A percentile compares a stretch with the other conserved stretches of the same genome.
These are phyloP conservation scores for Gambelia wislizenii DNA, from an alignment of 2,797 vertebrate genomes.

Conservation along the genomic window DNA sequence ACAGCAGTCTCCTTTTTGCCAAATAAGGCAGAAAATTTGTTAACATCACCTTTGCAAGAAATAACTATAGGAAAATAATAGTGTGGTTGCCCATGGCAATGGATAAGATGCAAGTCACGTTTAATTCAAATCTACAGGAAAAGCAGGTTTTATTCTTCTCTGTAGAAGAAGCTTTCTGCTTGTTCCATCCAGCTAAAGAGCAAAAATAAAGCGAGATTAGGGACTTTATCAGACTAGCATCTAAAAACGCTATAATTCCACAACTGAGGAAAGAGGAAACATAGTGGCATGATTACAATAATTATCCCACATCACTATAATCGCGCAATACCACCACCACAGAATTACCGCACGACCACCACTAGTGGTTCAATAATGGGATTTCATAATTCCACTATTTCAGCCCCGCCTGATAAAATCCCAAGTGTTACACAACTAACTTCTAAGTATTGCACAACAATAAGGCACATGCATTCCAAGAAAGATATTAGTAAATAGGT, in stretches of 20 bases:
- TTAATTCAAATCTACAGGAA: neutral
- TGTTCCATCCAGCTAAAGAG: neutral
- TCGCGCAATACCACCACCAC: no score
- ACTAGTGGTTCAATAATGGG: no score
- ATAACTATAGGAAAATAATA: neutral
- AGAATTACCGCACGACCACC: no score
- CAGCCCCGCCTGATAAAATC: no score
- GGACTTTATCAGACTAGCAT: no score
- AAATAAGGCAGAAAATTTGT: neutral
- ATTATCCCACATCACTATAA: no score
- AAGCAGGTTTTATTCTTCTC: neutral
- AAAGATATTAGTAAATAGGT: conserved; percentile 20
- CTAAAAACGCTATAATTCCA: no score
- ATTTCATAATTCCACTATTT: no score
- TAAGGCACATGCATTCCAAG: neutral
- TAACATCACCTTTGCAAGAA: neutral
- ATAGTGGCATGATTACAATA: no score
- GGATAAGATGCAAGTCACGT: neutral
- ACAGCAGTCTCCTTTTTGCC: neutral
- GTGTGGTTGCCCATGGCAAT: conserved; percentile 1
- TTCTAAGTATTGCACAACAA: conserved; percentile 30
- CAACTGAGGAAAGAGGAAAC: no score
- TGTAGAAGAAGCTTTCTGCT: conserved; percentile 10
- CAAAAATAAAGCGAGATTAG: conserved; percentile 37
- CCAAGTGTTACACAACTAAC: no score